Base-by-base conservation (phyloP, 2,113 vertebrate species). In the Gulo gulo region DNA sequence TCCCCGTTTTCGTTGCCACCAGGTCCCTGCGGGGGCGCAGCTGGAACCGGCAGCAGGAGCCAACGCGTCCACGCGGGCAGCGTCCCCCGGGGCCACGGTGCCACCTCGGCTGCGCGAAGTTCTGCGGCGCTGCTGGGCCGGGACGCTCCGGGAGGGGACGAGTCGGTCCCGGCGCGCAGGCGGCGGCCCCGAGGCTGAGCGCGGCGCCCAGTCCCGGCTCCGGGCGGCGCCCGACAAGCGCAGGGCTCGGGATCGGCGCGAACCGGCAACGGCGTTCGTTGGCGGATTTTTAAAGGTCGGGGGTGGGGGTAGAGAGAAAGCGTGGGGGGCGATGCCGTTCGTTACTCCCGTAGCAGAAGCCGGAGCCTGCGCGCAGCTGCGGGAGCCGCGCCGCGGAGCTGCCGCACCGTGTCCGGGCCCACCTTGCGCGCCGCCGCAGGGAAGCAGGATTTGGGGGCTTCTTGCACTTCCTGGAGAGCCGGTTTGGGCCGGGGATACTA, bases 321-420 rank as follows among this genome's bases (percentile, higher is more conserved):
- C 78, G 39, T 86, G 69, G 86, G 92, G 92, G 34, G n/a, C 29
- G 50, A 96, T 84, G 94, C 88, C 55, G 79, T 94, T 96, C 42
- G 36, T 7, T 29, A 59, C 81, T 67, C 59, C 55, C 0, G 59
- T 7, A n/a, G 82, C 82, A 10, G 42, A 0, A 61, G 65, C 87
- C 4, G 2, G 8, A 45, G 67, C 36, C 57, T 7, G 20, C 2
- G 15, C n/a, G 14, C 39, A 0, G 69, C 20, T 21, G 50, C 39
- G 0, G 63, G 57, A 74, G 50, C 55, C 50, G 9, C 0, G n/a
- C 26, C 39, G 23, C 39, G 4, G 1, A 24, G 45, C 50, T 47
- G 31, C n/a, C 16, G 36, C n/a, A 9, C 1, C 1, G 10, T 42
- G 10, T 42, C 52, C 0, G 47, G 2, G 47, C 34, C n/a, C 45